Evolutionary conservation across 2,888 invertebrate genomes (phyloP).

Genomic region (Nephrocerus scutellatus): DNA sequence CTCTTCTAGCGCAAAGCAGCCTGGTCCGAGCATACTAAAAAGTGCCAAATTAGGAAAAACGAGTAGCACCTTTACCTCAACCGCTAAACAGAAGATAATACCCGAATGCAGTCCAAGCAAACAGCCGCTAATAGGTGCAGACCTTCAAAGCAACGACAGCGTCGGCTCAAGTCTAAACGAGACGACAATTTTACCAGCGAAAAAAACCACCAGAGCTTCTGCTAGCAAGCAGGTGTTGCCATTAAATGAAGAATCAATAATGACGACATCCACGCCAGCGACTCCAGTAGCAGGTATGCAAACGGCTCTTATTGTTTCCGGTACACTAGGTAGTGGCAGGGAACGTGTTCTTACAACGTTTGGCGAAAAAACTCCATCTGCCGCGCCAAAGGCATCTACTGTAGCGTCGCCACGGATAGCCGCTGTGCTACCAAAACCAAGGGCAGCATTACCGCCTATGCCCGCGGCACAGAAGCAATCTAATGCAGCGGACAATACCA

Average conservation of each 20-base stretch:
- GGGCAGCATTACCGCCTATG: too few relatives aligned
- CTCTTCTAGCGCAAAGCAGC: constrained; percentile 24
- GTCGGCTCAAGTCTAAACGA: constrained; percentile 30
- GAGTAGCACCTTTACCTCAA: constrained; percentile 15
- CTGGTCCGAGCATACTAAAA: constrained; percentile 50
- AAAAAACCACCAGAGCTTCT: background rate
- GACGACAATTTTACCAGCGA: constrained; percentile 14
- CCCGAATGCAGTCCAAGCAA: constrained; percentile 34
- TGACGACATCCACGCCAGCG: constrained; percentile 18
- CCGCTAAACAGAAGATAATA: constrained; percentile 19
- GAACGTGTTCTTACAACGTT: constrained; percentile 39
- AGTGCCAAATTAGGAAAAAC: constrained; percentile 24
- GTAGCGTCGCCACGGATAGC: constrained; percentile 4
- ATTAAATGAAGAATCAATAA: constrained; percentile 15
- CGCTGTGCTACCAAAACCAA: too few relatives aligned
- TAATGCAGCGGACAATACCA: too few relatives aligned
- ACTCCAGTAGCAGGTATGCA: constrained; percentile 17
- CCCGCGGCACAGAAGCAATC: too few relatives aligned
- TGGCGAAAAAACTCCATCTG: constrained; percentile 6
- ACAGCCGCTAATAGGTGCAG: constrained; percentile 33
- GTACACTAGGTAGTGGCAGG: constrained; percentile 38
- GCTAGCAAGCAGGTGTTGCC: constrained; percentile 11
- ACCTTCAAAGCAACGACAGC: constrained; percentile 29
- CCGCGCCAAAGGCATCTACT: constrained; percentile 5
- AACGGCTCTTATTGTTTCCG: constrained; percentile 32